Percentiles rank a stretch among this genome's conserved stretches.
Evolutionary conservation across 2,113 vertebrate genomes (phyloP).

Genomic region (Chloebia gouldiae): DNA sequence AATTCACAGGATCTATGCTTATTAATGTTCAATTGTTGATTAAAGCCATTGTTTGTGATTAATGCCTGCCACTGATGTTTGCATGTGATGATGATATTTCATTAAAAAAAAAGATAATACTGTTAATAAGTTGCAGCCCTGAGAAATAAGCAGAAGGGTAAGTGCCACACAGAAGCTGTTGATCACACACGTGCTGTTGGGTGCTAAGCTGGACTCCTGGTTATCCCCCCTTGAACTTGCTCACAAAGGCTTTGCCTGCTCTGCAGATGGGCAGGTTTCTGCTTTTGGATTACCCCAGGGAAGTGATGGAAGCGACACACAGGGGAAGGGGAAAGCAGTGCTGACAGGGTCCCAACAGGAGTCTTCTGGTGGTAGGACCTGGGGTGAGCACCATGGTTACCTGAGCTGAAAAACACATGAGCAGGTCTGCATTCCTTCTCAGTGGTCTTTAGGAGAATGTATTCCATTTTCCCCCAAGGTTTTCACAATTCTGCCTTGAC

Average conservation of each 20-base stretch:
- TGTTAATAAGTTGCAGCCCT: conserved; percentile 5
- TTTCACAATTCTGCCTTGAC: neutral
- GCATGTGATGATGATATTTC: conserved; percentile 19
- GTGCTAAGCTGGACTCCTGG: neutral
- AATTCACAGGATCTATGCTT: conserved; percentile 71
- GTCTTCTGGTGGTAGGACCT: neutral
- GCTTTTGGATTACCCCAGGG: neutral
- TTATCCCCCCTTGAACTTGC: neutral
- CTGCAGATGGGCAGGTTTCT: neutral
- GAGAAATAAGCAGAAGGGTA: conserved; percentile 34
- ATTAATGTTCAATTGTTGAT: conserved; percentile 68
- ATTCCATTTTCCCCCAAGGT: neutral
- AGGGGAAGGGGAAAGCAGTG: fast-evolving
- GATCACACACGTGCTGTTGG: neutral
- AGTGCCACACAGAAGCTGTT: neutral
- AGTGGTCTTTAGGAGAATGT: neutral
- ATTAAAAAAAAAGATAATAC: neutral
- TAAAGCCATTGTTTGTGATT: conserved; percentile 52
- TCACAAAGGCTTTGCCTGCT: neutral
- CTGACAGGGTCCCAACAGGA: neutral
- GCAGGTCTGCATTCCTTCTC: neutral
- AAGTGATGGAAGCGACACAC: neutral
- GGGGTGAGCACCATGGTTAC: neutral
- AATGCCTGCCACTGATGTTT: conserved; percentile 61
- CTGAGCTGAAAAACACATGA: neutral